Conservation (phyloP, 2,797 vertebrate species). For the Lepus townsendii region DNA sequence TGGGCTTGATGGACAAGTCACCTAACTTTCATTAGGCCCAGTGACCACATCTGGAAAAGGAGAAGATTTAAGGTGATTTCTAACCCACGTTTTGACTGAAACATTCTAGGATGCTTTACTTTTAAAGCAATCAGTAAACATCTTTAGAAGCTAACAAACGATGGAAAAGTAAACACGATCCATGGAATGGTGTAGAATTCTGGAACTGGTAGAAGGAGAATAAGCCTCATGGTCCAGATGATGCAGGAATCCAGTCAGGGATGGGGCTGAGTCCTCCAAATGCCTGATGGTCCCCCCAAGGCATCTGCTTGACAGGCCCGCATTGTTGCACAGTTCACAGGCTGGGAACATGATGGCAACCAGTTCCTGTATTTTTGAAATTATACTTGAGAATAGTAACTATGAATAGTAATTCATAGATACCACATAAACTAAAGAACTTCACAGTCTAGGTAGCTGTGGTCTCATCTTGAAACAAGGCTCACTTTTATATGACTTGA, state of each 20-base stretch:
- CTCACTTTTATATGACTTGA: background rate
- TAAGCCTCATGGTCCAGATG: background rate
- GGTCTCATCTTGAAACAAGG: background rate
- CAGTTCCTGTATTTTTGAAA: background rate
- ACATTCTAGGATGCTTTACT: background rate
- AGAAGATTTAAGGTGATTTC: background rate
- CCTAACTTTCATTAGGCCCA: constrained; percentile 65
- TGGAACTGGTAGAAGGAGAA: background rate
- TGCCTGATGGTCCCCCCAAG: background rate
- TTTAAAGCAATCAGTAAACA: background rate
- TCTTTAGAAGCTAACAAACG: constrained; percentile 28
- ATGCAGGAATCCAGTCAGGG: background rate
- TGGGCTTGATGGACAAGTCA: constrained; percentile 73
- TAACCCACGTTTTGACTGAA: background rate
- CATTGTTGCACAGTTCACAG: too few species aligned
- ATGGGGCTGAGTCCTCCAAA: too few species aligned
- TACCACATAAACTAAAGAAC: background rate
- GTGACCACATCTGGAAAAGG: background rate
- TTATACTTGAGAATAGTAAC: background rate
- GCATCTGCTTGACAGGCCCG: background rate
- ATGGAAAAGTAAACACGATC: background rate
- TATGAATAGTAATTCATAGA: background rate
- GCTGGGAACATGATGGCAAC: background rate
- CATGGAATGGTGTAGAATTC: background rate
- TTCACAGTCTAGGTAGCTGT: background rate